Evolutionary conservation across 2,888 invertebrate species (phyloP).

Genomic region (Synanthedon myopaeformis): DNA sequence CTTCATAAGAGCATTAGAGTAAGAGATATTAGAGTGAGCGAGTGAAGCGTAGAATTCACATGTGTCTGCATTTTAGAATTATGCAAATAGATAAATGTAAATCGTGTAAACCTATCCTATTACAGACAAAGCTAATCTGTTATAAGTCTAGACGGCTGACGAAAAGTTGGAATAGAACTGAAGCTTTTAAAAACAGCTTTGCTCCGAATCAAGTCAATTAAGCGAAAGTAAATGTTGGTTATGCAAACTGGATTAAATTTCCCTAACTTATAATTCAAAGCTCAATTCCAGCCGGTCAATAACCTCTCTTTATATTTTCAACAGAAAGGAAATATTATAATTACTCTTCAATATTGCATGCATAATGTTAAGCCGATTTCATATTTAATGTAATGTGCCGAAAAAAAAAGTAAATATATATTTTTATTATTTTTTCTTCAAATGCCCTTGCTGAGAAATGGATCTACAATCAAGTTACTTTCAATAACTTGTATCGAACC

Average conservation of each 20-base stretch:
- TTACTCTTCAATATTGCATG: too few species aligned
- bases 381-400: too few species aligned
- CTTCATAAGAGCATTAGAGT: too few species aligned
- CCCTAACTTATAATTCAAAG: not conserved
- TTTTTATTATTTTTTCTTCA: too few species aligned
- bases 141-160: not conserved
- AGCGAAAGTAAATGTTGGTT: constrained; percentile 3
- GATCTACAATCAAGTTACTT: too few species aligned
- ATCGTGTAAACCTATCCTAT: not conserved
- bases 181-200: not conserved
- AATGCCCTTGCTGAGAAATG: too few species aligned
- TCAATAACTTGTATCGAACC: too few species aligned
- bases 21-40: too few species aligned
- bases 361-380: too few species aligned
- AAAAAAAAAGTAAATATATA: too few species aligned
- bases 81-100: not conserved
- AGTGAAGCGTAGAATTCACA: not conserved
- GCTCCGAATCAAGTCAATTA: constrained; percentile 5
- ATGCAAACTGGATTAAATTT: not conserved
- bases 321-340: too few species aligned
- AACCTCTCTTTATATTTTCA: not conserved
- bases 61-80: not conserved
- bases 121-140: not conserved
- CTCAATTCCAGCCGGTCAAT: not conserved
- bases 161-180: not conserved